These are phyloP conservation scores for Sebastes hopkinsi DNA, from an alignment of 2,797 vertebrate genomes.

Conservation along the genomic window DNA sequence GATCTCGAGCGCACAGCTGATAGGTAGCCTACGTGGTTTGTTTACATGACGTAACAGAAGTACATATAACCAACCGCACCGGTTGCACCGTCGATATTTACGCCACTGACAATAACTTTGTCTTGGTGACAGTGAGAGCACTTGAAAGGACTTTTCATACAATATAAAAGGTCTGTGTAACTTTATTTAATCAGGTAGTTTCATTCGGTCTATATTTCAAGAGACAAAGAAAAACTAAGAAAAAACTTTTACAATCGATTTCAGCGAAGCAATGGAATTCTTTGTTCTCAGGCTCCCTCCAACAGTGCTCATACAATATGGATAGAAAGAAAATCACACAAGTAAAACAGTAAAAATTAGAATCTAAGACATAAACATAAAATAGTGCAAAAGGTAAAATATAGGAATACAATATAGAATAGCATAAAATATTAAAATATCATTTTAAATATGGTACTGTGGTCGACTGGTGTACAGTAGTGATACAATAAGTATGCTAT, in stretches of 20 bases:
- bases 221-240: background rate
- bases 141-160: background rate
- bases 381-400: background rate
- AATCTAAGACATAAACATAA: background rate
- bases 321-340: background rate
- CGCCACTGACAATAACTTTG: too few species aligned
- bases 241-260: background rate
- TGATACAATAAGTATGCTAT: background rate
- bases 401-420: background rate
- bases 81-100: too few species aligned
- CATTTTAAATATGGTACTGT: rapidly evolving
- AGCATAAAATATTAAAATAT: background rate
- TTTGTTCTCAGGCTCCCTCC: background rate
- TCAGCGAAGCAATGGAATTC: background rate
- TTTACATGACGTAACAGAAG: too few species aligned
- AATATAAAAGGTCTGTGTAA: background rate
- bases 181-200: background rate
- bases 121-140: background rate
- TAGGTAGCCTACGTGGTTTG: too few species aligned
- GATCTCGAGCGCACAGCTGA: too few species aligned
- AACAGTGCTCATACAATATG: background rate
- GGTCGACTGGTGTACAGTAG: background rate
- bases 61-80: too few species aligned
- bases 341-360: background rate
- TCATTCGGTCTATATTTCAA: background rate